Conservation (phyloP, 2,888 invertebrate species). For the Lamproptera curius region DNA sequence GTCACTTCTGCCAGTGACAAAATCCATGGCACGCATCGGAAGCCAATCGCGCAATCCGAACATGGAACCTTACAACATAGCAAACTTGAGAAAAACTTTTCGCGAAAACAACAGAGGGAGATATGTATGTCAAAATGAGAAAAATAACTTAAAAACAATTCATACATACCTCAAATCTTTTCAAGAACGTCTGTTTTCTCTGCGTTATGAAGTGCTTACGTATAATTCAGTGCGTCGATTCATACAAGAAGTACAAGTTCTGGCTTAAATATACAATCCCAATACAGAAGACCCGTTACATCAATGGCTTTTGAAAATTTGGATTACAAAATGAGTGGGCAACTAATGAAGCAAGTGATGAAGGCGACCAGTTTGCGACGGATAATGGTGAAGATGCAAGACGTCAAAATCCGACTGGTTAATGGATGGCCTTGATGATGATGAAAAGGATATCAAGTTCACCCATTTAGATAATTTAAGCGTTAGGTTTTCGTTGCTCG, state of each 20-base stretch:
- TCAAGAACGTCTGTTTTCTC: slow-evolving; percentile 37
- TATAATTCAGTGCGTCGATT: slow-evolving; percentile 26
- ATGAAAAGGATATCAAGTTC: slow-evolving; percentile 5
- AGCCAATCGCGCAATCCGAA: slow-evolving; percentile 79
- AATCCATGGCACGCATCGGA: slow-evolving; percentile 82
- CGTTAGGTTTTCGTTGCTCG: slow-evolving; percentile 17
- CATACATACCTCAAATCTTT: slow-evolving; percentile 35
- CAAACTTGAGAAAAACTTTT: slow-evolving; percentile 41
- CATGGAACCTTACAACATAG: slow-evolving; percentile 59
- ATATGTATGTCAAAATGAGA: slow-evolving; percentile 37
- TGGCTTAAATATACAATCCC: slow-evolving; percentile 36
- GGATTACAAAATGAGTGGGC: slow-evolving; percentile 15
- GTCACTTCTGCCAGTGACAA: slow-evolving; percentile 78
- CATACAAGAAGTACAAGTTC: slow-evolving; percentile 29
- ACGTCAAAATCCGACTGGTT: slow-evolving; percentile 34
- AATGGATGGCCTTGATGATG: slow-evolving; percentile 40
- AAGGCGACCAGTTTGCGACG: slow-evolving; percentile 27
- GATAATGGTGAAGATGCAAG: neutral
- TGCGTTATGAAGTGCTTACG: slow-evolving; percentile 42
- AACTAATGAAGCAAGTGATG: slow-evolving; percentile 13
- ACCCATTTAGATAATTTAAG: neutral
- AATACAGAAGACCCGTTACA: slow-evolving; percentile 35
- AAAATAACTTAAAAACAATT: slow-evolving; percentile 30
- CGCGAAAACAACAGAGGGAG: slow-evolving; percentile 5
- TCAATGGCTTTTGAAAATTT: slow-evolving; percentile 50